Evolutionary conservation across 2,113 vertebrate species (phyloP).

Genomic region (Ploceus nigricollis): DNA sequence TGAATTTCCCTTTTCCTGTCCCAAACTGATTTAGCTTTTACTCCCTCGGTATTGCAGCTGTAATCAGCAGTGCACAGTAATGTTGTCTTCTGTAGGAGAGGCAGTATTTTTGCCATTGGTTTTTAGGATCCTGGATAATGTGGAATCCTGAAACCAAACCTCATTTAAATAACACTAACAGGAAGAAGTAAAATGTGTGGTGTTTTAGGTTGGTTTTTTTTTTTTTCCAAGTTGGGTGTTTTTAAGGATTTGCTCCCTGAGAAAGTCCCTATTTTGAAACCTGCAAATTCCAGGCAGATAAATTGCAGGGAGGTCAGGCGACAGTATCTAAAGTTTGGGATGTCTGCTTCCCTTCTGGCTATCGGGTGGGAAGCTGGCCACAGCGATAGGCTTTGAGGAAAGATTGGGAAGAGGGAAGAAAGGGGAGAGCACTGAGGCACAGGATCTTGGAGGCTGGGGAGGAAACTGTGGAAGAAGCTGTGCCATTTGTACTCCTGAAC

Average conservation of each 20-base stretch:
- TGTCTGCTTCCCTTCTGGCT: conserved; percentile 9
- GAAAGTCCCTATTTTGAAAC: background rate
- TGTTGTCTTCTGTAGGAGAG: background rate
- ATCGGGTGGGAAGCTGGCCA: background rate
- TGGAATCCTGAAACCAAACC: background rate
- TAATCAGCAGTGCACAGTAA: background rate
- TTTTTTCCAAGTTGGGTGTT: background rate
- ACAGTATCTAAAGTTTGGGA: background rate
- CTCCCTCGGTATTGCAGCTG: background rate
- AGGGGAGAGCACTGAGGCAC: background rate
- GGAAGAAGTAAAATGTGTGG: background rate
- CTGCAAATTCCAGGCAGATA: background rate
- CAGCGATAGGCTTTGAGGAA: background rate
- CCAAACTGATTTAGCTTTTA: background rate
- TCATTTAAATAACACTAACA: background rate
- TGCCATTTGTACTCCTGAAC: background rate
- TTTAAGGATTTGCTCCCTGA: background rate
- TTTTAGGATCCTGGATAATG: background rate
- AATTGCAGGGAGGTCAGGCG: background rate
- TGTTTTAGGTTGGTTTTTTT: background rate
- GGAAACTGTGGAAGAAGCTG: no score
- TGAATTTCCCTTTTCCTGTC: conserved; percentile 33
- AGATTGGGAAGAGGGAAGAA: background rate
- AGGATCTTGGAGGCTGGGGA: background rate
- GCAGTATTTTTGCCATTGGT: background rate